These are phyloP conservation scores for Calosoma granatense DNA, from an alignment of 1,140 invertebrate species.

Conservation along the genomic window DNA sequence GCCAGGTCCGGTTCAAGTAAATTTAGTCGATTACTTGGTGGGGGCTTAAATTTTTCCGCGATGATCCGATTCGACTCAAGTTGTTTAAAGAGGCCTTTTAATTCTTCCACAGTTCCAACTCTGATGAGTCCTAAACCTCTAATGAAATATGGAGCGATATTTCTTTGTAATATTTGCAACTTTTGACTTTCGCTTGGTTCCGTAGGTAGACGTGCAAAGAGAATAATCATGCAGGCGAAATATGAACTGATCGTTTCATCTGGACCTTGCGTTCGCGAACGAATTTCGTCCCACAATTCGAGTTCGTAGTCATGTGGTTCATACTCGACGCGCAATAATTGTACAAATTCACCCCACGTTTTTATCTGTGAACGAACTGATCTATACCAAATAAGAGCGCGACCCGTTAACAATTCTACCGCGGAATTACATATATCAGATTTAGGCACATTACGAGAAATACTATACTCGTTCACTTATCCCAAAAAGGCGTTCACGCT, in stretches of 20 bases:
- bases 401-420: background rate
- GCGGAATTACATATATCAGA: background rate
- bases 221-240: background rate
- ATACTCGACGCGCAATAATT: background rate
- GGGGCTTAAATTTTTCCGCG: too few relatives aligned
- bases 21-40: too few relatives aligned
- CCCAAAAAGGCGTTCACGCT: background rate
- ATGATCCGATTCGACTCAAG: too few relatives aligned
- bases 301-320: background rate
- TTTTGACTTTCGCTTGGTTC: background rate
- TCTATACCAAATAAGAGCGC: background rate
- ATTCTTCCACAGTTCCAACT: too few relatives aligned
- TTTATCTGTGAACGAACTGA: background rate
- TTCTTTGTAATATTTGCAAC: background rate
- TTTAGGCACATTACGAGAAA: background rate
- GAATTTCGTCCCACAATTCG: background rate
- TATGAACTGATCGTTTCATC: background rate
- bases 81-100: too few relatives aligned
- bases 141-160: constrained; percentile 7
- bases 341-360: background rate
- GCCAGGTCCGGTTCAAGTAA: too few relatives aligned
- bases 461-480: background rate
- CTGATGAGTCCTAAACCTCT: too few relatives aligned
- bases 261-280: background rate
- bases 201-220: background rate